phyloP scores from a whole-genome alignment of 2,113 vertebrate genomes.

The Aix galericulata region DNA sequence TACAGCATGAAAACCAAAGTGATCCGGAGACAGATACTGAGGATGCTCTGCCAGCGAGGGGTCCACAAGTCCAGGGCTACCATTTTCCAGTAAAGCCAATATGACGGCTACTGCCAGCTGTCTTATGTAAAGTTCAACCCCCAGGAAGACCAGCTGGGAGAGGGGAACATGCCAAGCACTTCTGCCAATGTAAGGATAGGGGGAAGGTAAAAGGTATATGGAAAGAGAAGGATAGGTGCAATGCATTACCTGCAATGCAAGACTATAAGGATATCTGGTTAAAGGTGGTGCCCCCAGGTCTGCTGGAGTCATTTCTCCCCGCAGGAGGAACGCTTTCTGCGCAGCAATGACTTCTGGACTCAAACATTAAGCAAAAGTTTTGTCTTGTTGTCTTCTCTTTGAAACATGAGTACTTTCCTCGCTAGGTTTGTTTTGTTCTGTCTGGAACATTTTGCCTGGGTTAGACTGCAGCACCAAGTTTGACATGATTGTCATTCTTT shows the following conservation, averaged over 20 bases:
- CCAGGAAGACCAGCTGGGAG: not conserved
- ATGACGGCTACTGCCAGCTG: not conserved
- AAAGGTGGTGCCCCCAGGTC: too few relatives aligned
- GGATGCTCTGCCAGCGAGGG: not conserved
- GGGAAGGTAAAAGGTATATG: not conserved
- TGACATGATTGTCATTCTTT: not conserved
- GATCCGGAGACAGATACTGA: not conserved
- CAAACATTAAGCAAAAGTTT: not conserved
- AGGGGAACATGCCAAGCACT: not conserved
- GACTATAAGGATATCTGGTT: not conserved
- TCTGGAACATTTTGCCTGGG: not conserved
- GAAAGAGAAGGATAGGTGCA: not conserved
- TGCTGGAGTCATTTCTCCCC: not conserved
- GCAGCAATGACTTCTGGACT: not conserved
- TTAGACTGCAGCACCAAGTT: not conserved
- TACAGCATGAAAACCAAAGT: conserved; percentile 48
- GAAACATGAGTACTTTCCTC: not conserved
- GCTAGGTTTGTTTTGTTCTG: not conserved
- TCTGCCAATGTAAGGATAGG: not conserved
- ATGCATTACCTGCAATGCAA: not conserved
- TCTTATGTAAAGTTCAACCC: not conserved
- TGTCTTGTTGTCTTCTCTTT: not conserved
- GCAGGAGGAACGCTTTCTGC: rapidly evolving
- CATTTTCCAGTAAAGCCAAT: not conserved
- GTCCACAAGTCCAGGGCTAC: not conserved